Evolutionary conservation across 2,888 invertebrate genomes (phyloP).

Genomic region (Caenorhabditis doughertyi): DNA sequence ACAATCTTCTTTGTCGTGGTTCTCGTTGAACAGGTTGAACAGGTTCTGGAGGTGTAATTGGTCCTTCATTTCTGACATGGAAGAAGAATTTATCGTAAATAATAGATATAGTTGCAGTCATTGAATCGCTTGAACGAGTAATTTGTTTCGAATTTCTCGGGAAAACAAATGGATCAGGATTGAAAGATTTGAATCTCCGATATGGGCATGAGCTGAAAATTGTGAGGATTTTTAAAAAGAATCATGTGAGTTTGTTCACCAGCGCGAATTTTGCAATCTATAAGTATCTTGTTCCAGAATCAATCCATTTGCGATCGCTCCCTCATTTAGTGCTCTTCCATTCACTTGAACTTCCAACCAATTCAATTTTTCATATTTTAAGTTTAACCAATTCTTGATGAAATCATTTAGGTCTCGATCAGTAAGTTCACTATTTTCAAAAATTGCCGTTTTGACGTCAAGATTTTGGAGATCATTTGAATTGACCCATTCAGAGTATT

Average conservation of each 20-base stretch:
- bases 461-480: background rate
- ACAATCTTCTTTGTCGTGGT: too few relatives aligned
- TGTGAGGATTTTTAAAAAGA: background rate
- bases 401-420: too few relatives aligned
- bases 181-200: background rate
- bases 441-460: slow-evolving; percentile 1
- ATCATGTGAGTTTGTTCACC: background rate
- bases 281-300: background rate
- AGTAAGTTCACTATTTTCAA: background rate
- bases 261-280: background rate
- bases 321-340: background rate
- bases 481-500: slow-evolving; percentile 1
- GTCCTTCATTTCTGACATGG: slow-evolving; percentile 3
- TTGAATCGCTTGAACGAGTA: background rate
- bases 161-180: background rate
- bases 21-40: background rate
- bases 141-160: background rate
- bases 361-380: background rate
- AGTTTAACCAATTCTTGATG: too few relatives aligned
- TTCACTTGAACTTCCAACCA: background rate
- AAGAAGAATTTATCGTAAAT: background rate
- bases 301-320: background rate
- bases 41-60: background rate
- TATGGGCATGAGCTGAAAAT: background rate
- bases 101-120: background rate